Evolutionary conservation across 1,140 invertebrate species (phyloP), one percentile per base, ranked within the genome.

Genomic region (Cheumatopsyche charites): DNA sequence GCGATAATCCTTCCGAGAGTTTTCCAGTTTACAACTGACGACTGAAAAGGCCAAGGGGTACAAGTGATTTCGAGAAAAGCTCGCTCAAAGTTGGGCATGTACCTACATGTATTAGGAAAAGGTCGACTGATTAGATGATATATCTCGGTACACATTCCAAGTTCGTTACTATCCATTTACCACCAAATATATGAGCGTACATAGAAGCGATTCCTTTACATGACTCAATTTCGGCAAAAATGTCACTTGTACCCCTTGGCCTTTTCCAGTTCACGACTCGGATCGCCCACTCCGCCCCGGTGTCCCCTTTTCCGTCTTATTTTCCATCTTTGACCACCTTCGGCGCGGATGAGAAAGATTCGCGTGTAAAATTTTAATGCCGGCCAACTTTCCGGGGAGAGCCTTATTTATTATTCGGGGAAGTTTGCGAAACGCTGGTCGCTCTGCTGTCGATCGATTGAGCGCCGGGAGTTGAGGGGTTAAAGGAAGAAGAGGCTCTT

Each of bases 371-470:
- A 71, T 71, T 71, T 63, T 71, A 52, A 63, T 63, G 69, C 69
- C 45, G 49, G 36, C 55, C 21, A 71, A 71, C n/a, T 63, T 71
- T 71, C 25, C 47, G 36, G n/a, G 55, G 47, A 5, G 23, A 42
- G 68, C 52, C 61, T 71, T 71, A 71, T 71, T 71, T 71, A 62
- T 63, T 47, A 63, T 71, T 71, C 43, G 52, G 69, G 47, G 47
- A 71, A 71, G 25, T 26, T 63, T 63, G 11, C 13, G 55, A n/a
- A 36, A 23, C 55, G 21, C 2, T 19, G 55, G 21, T 21, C 11
- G 43, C 43, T 13, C 43, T 21, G 58, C 21, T 62, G 23, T 21
- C 61, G 15, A 41, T 36, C 43, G 15, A 47, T 15, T 13, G 43
- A 4, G 29, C 43, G 29, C 29, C 29, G 29, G 29, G 29, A 9